Evolutionary conservation across 2,888 invertebrate species (phyloP).

Genomic region (Uropetala carovei): DNA sequence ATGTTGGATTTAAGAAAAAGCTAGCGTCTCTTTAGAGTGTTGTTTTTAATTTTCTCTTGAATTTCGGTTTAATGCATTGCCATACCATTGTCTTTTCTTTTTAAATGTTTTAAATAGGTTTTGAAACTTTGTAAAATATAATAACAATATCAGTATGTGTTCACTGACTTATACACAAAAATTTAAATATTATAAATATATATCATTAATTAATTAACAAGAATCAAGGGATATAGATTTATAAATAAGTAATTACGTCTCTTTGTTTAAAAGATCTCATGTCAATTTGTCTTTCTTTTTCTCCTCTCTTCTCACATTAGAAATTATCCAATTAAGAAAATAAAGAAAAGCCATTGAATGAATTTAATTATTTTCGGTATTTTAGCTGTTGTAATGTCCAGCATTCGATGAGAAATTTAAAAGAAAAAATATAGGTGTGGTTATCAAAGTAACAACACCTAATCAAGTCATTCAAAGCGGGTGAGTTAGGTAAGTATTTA

Average conservation of each 20-base stretch:
- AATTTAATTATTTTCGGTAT: not conserved
- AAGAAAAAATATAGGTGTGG: not conserved
- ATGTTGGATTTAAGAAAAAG: too few relatives aligned
- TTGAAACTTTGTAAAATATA: slow-evolving; percentile 14
- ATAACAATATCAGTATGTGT: slow-evolving; percentile 50
- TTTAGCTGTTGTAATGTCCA: not conserved
- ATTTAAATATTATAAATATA: not conserved
- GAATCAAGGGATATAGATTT: not conserved
- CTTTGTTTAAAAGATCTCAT: not conserved
- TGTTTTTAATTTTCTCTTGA: too few relatives aligned
- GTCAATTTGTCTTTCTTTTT: not conserved
- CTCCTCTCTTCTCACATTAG: slow-evolving; percentile 1
- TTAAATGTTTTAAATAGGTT: not conserved
- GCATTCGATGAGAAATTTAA: not conserved
- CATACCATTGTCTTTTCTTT: too few relatives aligned
- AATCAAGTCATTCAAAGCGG: not conserved
- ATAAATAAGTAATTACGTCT: not conserved
- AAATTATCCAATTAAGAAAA: not conserved
- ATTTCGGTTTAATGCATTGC: too few relatives aligned
- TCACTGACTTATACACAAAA: not conserved
- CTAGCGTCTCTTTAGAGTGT: too few relatives aligned
- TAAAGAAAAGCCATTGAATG: not conserved
- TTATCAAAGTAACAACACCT: not conserved
- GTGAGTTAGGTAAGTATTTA: slow-evolving; percentile 31
- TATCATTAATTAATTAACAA: not conserved